A percentile compares a stretch with the other conserved stretches of the same genome.
phyloP scores from a whole-genome alignment of 2,888 invertebrate species.

The Frankliniella fusca region DNA sequence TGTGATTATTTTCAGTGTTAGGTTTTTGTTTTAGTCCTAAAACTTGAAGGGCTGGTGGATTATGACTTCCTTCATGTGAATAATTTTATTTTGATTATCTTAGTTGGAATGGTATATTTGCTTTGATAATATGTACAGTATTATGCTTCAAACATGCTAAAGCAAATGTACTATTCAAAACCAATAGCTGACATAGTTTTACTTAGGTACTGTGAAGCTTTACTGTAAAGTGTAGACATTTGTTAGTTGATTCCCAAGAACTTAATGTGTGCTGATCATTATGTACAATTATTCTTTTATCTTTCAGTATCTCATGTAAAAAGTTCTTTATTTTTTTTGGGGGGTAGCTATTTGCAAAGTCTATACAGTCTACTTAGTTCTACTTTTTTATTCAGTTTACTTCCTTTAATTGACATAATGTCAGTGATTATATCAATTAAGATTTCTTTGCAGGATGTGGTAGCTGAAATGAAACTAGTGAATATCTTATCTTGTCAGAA shows the following conservation, averaged over 20 bases:
- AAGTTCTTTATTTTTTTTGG: neutral
- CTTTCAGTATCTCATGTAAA: neutral
- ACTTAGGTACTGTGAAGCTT: too few species aligned
- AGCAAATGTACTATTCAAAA: too few species aligned
- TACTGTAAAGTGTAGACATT: too few species aligned
- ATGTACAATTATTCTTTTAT: neutral
- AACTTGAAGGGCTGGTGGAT: neutral
- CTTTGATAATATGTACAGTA: neutral
- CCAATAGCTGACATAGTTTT: too few species aligned
- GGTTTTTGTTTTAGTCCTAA: neutral
- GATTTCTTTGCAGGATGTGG: neutral
- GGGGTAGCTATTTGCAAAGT: too few species aligned
- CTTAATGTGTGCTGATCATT: too few species aligned
- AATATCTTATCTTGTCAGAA: neutral
- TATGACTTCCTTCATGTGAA: neutral
- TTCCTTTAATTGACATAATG: neutral
- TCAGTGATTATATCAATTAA: neutral
- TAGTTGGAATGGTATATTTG: neutral
- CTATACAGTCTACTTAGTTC: too few species aligned
- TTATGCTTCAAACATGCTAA: too few species aligned
- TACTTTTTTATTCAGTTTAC: too few species aligned
- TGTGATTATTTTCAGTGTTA: neutral
- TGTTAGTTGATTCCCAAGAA: too few species aligned
- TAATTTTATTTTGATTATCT: neutral
- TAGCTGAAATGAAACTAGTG: neutral